These are phyloP conservation scores for Melanotaenia trifasciata DNA, from an alignment of 2,797 vertebrate genomes.

Conservation along the genomic window DNA sequence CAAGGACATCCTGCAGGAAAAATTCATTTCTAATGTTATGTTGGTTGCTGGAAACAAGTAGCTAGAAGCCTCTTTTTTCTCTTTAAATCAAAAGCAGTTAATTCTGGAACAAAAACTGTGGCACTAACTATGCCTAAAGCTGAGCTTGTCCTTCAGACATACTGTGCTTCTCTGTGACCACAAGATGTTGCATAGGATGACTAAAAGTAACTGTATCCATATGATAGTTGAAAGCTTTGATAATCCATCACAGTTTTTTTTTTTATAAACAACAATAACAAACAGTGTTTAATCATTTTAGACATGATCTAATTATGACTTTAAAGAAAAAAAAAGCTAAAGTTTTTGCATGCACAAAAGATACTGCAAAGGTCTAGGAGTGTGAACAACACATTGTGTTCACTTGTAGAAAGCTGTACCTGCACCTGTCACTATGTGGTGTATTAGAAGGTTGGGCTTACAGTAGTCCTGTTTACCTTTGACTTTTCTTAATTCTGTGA, in stretches of 20 bases:
- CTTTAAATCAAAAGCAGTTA: neutral
- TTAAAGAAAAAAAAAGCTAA: neutral
- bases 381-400: constrained; percentile 1
- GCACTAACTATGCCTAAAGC: constrained; percentile 3
- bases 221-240: neutral
- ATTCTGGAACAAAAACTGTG: constrained; percentile 2
- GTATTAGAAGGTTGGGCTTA: neutral
- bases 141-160: constrained; percentile 12
- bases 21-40: constrained; percentile 84
- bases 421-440: neutral
- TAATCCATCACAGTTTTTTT: constrained; percentile 15
- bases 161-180: constrained; percentile 5
- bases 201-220: constrained; percentile 3
- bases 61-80: neutral
- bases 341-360: neutral
- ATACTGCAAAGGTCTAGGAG: neutral
- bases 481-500: constrained; percentile 31
- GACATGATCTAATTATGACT: neutral
- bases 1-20: constrained; percentile 86
- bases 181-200: constrained; percentile 7
- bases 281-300: neutral
- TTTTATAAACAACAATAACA: constrained; percentile 1
- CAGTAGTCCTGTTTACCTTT: constrained; percentile 10
- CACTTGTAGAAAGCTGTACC: constrained; percentile 17
- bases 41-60: constrained; percentile 35